A percentile compares a stretch with the other conserved stretches of the same genome.
Evolutionary conservation across 2,888 invertebrate genomes (phyloP).

Genomic region (Rhamphomyia laevipes): DNA sequence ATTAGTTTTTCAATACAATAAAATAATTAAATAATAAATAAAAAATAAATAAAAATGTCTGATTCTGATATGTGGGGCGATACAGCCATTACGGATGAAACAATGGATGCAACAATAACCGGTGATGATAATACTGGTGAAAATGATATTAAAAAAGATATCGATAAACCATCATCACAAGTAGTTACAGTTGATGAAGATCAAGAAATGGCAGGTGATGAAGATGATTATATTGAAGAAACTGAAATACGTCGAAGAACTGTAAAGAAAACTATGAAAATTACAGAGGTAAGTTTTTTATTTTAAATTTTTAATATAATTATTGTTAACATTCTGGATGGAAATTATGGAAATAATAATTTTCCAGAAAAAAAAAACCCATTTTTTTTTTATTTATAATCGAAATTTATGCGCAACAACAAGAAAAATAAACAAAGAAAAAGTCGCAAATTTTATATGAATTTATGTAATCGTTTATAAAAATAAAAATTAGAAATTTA

Average conservation of each 20-base stretch:
- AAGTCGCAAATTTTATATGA: no score
- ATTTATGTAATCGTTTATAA: no score
- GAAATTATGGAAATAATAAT: no score
- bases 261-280: neutral
- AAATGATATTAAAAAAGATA: neutral
- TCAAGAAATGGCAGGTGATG: neutral
- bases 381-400: no score
- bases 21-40: neutral
- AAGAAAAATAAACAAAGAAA: no score
- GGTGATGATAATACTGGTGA: neutral
- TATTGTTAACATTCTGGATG: no score
- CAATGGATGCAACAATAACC: neutral
- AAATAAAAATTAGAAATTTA: no score
- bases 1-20: no score
- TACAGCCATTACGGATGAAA: neutral
- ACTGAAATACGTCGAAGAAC: neutral
- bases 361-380: no score
- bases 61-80: neutral
- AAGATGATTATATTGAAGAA: neutral
- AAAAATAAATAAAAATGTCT: neutral
- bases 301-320: no score
- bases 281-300: conserved; percentile 1
- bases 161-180: neutral
- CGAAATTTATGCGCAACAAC: no score
- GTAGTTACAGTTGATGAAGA: neutral